Percentiles rank a stretch among this genome's conserved stretches.
These are phyloP conservation scores for Poeciliopsis retropinna DNA, from an alignment of 2,113 vertebrate species.

Conservation along the genomic window DNA sequence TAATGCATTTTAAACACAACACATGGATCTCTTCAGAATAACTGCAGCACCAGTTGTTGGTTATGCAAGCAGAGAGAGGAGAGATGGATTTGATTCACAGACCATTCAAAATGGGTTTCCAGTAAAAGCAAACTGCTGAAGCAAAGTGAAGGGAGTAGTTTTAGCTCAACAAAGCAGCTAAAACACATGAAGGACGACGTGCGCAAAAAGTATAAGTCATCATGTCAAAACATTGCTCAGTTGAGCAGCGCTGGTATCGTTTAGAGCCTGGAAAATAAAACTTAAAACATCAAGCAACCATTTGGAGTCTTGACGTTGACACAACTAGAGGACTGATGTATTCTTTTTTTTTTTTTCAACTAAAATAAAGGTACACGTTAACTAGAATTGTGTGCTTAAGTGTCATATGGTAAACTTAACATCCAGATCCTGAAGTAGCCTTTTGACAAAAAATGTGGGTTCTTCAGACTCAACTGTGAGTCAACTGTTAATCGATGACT, in stretches of 20 bases:
- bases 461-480: not conserved
- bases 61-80: conserved; percentile 60
- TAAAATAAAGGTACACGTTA: not conserved
- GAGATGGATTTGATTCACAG: conserved; percentile 59
- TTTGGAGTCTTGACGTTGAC: not conserved
- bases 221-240: not conserved
- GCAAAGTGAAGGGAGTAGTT: not conserved
- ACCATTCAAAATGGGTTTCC: conserved; percentile 41
- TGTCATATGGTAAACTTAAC: too few species aligned
- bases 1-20: conserved; percentile 41
- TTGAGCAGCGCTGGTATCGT: not conserved
- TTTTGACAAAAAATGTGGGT: not conserved
- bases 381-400: not conserved
- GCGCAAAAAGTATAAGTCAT: not conserved
- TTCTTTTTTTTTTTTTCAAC: too few species aligned
- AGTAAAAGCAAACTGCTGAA: conserved; percentile 21
- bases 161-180: not conserved
- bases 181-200: not conserved
- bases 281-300: not conserved
- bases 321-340: not conserved
- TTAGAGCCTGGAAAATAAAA: not conserved
- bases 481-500: not conserved
- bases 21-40: conserved; percentile 40
- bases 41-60: conserved; percentile 31
- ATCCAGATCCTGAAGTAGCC: not conserved